Evolutionary conservation across 2,888 invertebrate species (phyloP).

Genomic region (Diplazon laetatorius): DNA sequence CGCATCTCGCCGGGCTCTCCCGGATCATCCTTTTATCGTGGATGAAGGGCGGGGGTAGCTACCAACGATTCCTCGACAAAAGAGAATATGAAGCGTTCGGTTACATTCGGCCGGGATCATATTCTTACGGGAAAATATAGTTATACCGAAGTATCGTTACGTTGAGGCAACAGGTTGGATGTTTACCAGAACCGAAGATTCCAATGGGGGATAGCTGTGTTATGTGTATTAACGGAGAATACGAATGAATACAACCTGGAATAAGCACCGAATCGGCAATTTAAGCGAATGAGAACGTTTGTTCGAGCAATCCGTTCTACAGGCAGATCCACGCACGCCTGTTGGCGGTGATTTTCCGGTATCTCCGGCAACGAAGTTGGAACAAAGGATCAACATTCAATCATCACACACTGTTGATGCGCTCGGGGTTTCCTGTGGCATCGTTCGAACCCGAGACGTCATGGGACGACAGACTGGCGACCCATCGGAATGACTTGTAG

Average conservation of each 20-base stretch:
- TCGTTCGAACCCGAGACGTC: slow-evolving; percentile 6
- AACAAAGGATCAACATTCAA: slow-evolving; percentile 5
- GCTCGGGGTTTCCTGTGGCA: neutral
- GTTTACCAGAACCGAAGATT: slow-evolving; percentile 14
- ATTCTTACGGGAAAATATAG: slow-evolving; percentile 36
- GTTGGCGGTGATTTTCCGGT: too few relatives aligned
- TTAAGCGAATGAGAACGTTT: too few relatives aligned
- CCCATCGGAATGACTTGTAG: neutral
- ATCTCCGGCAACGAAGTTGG: too few relatives aligned
- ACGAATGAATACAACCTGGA: neutral
- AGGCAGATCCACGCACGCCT: too few relatives aligned
- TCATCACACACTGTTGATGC: neutral
- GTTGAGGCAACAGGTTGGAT: slow-evolving; percentile 49
- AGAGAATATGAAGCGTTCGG: slow-evolving; percentile 53
- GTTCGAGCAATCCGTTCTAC: too few relatives aligned
- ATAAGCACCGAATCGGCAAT: too few relatives aligned
- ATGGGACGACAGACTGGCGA: neutral
- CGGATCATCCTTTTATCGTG: slow-evolving; percentile 46
- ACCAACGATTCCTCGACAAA: slow-evolving; percentile 46
- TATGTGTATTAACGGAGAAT: neutral
- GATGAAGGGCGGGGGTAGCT: neutral
- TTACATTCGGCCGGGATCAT: slow-evolving; percentile 35
- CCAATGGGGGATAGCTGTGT: neutral
- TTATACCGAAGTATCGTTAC: neutral
- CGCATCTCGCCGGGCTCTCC: neutral